Evolutionary conservation across 2,797 vertebrate species (phyloP).

Genomic region (Anomalospiza imberbis): DNA sequence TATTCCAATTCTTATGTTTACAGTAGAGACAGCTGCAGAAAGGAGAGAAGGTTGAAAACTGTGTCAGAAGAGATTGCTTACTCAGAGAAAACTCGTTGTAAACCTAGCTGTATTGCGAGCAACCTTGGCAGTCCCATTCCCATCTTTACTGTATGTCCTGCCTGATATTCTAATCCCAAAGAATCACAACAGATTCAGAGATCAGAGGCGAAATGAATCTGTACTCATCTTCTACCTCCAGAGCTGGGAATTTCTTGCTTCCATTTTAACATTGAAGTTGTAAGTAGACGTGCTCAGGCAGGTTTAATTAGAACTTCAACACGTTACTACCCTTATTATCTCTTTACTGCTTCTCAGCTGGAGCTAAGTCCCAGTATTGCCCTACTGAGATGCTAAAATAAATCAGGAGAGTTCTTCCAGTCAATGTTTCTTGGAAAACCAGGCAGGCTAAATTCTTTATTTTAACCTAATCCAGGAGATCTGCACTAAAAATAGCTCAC

Average conservation of each 20-base stretch:
- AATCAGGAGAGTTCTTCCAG: background rate
- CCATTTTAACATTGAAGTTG: background rate
- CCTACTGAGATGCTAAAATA: background rate
- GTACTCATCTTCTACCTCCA: background rate
- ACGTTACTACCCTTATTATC: background rate
- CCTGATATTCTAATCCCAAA: background rate
- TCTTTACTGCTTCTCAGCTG: slow-evolving; percentile 13
- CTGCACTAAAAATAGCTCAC: background rate
- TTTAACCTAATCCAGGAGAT: background rate
- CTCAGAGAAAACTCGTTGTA: slow-evolving; percentile 48
- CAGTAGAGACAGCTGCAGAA: slow-evolving; percentile 64
- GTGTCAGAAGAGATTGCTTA: slow-evolving; percentile 50
- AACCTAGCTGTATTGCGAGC: background rate
- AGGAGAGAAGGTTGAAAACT: slow-evolving; percentile 55
- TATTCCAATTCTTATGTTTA: slow-evolving; percentile 57
- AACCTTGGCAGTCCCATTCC: background rate
- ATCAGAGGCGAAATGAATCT: background rate
- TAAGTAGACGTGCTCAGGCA: slow-evolving; percentile 24
- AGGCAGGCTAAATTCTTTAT: background rate
- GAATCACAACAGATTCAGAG: slow-evolving; percentile 27
- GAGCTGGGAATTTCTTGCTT: background rate
- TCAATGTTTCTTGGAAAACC: background rate
- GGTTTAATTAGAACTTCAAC: slow-evolving; percentile 38
- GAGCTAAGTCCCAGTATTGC: background rate
- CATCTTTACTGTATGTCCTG: background rate